A percentile compares a stretch with the other conserved stretches of the same genome.
These are phyloP conservation scores for Sorex araneus DNA, from an alignment of 2,113 vertebrate genomes.

Conservation along the genomic window DNA sequence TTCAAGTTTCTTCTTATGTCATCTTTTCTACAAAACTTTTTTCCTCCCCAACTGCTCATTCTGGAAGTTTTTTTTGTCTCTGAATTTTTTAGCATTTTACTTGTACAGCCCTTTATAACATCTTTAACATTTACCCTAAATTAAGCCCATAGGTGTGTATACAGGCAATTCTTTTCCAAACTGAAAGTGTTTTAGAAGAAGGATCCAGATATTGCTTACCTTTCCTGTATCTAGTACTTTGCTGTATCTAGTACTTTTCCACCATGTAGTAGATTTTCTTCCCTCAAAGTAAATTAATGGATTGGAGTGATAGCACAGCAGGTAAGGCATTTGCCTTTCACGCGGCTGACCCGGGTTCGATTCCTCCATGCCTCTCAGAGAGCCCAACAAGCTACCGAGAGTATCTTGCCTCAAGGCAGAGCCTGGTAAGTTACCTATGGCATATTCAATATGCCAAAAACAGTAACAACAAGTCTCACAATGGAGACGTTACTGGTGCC, in stretches of 20 bases:
- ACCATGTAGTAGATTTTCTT: not conserved
- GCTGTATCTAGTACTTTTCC: not conserved
- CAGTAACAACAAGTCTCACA: too few species aligned
- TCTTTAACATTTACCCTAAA: not conserved
- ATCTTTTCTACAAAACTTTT: not conserved
- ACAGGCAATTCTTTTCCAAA: not conserved
- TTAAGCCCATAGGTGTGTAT: not conserved
- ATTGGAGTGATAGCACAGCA: too few species aligned
- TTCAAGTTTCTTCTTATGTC: not conserved
- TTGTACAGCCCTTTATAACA: not conserved
- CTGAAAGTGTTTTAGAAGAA: not conserved
- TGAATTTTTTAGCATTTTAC: not conserved
- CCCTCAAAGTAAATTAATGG: too few species aligned
- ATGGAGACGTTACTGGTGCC: too few species aligned
- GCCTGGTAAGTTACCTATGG: too few species aligned
- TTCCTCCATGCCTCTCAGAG: too few species aligned
- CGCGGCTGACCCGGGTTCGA: too few species aligned
- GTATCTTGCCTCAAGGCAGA: too few species aligned
- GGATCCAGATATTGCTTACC: not conserved
- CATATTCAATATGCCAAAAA: too few species aligned
- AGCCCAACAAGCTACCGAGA: too few species aligned
- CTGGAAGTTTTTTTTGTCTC: not conserved
- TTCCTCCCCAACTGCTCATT: not conserved
- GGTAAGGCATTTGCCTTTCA: too few species aligned
- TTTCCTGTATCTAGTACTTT: not conserved